Percentiles rank a stretch among this genome's conserved stretches.
Evolutionary conservation across 2,888 invertebrate species (phyloP).

Genomic region (Netelia inedita): DNA sequence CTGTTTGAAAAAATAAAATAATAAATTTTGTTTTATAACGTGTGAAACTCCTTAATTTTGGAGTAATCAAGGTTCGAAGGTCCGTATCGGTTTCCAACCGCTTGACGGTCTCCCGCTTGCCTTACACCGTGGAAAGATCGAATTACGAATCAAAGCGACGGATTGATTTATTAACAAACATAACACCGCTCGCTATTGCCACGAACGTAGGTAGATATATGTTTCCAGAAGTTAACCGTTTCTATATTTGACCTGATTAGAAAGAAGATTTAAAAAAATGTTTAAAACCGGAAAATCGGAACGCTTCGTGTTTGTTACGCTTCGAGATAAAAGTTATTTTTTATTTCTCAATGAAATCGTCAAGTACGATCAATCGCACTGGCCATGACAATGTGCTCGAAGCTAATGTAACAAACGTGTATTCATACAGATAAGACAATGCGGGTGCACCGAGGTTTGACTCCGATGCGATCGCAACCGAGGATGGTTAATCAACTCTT

Average conservation of each 20-base stretch:
- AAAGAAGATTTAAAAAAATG: not conserved
- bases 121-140: slow-evolving; percentile 50
- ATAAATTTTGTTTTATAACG: not conserved
- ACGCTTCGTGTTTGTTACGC: not conserved
- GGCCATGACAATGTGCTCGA: slow-evolving; percentile 32
- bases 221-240: slow-evolving; percentile 9
- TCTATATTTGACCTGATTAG: slow-evolving; percentile 1
- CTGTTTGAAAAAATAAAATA: too few relatives aligned
- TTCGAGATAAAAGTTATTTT: slow-evolving; percentile 11
- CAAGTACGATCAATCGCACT: slow-evolving; percentile 27
- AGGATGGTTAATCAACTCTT: slow-evolving; percentile 52
- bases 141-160: slow-evolving; percentile 62
- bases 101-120: slow-evolving; percentile 30
- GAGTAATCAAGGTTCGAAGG: slow-evolving; percentile 53
- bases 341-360: slow-evolving; percentile 8
- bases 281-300: slow-evolving; percentile 9
- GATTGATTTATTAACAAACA: slow-evolving; percentile 56
- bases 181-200: slow-evolving; percentile 48
- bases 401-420: slow-evolving; percentile 16
- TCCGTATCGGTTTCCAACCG: slow-evolving; percentile 56
- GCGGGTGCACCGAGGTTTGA: slow-evolving; percentile 55
- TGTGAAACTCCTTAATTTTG: slow-evolving; percentile 33
- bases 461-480: slow-evolving; percentile 25
- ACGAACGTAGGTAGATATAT: slow-evolving; percentile 10
- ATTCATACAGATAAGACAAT: slow-evolving; percentile 31